Evolutionary conservation across 1,140 invertebrate species (phyloP), one percentile per base, ranked within the genome.

Genomic region (Prorops nasuta): DNA sequence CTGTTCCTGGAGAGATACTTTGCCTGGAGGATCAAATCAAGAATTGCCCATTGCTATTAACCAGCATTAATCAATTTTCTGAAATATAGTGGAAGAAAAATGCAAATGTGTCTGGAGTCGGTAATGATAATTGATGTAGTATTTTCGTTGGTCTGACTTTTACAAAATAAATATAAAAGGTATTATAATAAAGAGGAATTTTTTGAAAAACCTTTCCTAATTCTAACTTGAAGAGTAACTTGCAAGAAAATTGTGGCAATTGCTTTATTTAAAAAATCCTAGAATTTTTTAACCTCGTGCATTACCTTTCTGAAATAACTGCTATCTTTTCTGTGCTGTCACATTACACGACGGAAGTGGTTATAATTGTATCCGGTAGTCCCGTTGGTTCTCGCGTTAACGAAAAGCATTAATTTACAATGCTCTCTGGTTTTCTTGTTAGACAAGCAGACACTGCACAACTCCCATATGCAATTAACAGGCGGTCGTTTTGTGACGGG

Each of bases 41-140:
- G 47, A 58, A 58, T 56, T 77, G 74, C 44, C 75, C 73, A n/a
- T 56, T 76, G 54, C 58, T 74, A 52, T 67, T 75, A 51, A 65
- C 69, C 50, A 62, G 64, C 19, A 58, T 77, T 46, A 63, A 71
- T 45, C 56, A 57, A 48, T 74, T 75, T 53, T 21, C 6, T 28
- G 6, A 12, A 28, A 7, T 28, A 12, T 28, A 28, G 6, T 28
- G 12, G 6, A 12, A 28, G 12, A 28, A 28, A 12, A 28, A 28
- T 12, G n/a, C n/a, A n/a, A n/a, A n/a, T n/a, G n/a, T n/a, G n/a
- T n/a, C n/a, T n/a, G n/a, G n/a, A n/a, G n/a, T n/a, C n/a, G n/a
- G n/a, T n/a, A n/a, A n/a, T n/a, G n/a, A n/a, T n/a, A n/a, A n/a
- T n/a, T n/a, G n/a, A n/a, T n/a, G n/a, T n/a, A n/a, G n/a, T n/a